phyloP scores from a whole-genome alignment of 2,797 vertebrate species.

The Xyrichtys novacula region DNA sequence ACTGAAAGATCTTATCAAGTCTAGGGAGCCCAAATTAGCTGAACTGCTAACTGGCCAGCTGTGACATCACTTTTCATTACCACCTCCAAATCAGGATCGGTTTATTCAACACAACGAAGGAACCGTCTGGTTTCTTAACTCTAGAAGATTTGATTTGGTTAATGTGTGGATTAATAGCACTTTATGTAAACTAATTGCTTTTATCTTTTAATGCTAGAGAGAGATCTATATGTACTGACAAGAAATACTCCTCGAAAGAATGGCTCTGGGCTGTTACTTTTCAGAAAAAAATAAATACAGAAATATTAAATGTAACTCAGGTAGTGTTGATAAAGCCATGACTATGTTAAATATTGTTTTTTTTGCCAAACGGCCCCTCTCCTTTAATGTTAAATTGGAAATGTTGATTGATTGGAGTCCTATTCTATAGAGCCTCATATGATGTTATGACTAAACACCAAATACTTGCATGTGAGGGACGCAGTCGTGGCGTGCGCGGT shows the following conservation, averaged over 20 bases:
- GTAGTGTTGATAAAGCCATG: slow-evolving; percentile 87
- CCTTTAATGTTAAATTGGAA: slow-evolving; percentile 64
- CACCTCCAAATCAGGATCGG: slow-evolving; percentile 60
- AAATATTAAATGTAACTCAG: slow-evolving; percentile 84
- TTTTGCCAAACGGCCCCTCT: slow-evolving; percentile 65
- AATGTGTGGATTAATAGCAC: slow-evolving; percentile 84
- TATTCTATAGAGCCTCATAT: slow-evolving; percentile 36
- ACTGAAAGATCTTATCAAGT: slow-evolving; percentile 46
- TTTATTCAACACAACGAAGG: slow-evolving; percentile 49
- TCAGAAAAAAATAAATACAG: slow-evolving; percentile 66
- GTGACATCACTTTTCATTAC: slow-evolving; percentile 57
- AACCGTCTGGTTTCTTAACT: slow-evolving; percentile 52
- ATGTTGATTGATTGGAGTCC: slow-evolving; percentile 62
- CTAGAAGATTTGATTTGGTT: slow-evolving; percentile 73
- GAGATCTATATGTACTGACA: slow-evolving; percentile 80
- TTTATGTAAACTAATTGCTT: slow-evolving; percentile 85
- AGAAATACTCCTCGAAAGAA: slow-evolving; percentile 79
- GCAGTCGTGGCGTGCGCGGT: slow-evolving; percentile 43
- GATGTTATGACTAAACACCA: slow-evolving; percentile 64
- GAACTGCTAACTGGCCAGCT: slow-evolving; percentile 53
- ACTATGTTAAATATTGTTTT: slow-evolving; percentile 70
- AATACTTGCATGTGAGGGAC: slow-evolving; percentile 52
- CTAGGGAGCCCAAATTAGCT: slow-evolving; percentile 60
- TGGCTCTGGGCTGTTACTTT: slow-evolving; percentile 84
- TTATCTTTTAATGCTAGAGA: slow-evolving; percentile 79